Base-by-base conservation (phyloP, 1,140 invertebrate genomes). In the Diuraphis noxia region DNA sequence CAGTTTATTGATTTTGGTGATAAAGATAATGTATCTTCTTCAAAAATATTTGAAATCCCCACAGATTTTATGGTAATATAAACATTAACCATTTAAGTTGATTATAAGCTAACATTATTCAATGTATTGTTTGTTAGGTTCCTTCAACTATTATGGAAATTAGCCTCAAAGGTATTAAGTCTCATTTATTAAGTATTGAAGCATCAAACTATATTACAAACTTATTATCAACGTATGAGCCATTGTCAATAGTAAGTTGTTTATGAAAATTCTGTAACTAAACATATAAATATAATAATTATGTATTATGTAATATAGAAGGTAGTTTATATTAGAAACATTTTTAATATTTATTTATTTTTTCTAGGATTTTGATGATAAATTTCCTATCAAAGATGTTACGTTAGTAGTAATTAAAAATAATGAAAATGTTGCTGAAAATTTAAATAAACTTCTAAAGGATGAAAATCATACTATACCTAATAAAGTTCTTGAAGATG, bases 1-100 rank as follows among this genome's bases (percentile, higher is more conserved):
- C 77, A 81, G 10, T 91, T 30, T 82, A 91, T 91, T 82, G 89
- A 91, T n/a, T 91, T 81, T 52, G 89, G 89, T n/a, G 77, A 91
- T 52, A 52, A 52, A 17, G 89, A 91, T 91, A 91, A 63, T 25
- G 89, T 91, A 49, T 46, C 41, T 38, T 10, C 49, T 6, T 91
- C 72, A 81, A 81, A 81, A 38, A 91, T 46, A 49, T 77, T 91
- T 91, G 77, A 82, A 81, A 81, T 91, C 4, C 89, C 89, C 4
- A 30, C 34, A 8, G 43, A 91, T 30, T 81, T 82, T n/a, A 91
- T 82, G 89, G 89, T 91, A 91, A 81, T 56, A 36, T 0, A 38
- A 6, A 36, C 7, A n/a, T 43, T 43, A 86, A 86, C 8, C 7
- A 25, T 34, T 49, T 36, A 25, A 84, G 38, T 84, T 41, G 19